These are phyloP conservation scores for Aricia agestis DNA, from an alignment of 1,140 invertebrate species.

Conservation along the genomic window DNA sequence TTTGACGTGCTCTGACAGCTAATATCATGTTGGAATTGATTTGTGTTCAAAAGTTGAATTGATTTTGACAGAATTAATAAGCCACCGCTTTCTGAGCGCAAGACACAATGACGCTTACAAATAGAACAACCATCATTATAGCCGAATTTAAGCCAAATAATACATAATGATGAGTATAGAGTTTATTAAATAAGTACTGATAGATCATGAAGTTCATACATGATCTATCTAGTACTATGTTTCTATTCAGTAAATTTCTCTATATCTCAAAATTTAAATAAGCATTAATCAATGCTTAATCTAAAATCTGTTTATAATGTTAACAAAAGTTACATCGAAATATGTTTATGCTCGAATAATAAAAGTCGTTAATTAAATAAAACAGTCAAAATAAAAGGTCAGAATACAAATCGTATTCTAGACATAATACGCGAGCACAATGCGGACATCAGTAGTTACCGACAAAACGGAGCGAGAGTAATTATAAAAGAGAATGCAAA, in stretches of 20 bases:
- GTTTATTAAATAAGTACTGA: neutral
- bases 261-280: too few species aligned
- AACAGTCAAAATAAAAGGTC: slow-evolving; percentile 13
- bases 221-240: too few species aligned
- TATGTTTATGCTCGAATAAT: neutral
- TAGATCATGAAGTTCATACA: too few species aligned
- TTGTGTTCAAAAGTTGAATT: slow-evolving; percentile 72
- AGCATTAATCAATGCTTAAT: too few species aligned
- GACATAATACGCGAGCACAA: slow-evolving; percentile 27
- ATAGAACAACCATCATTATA: slow-evolving; percentile 20
- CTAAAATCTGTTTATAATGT: too few species aligned
- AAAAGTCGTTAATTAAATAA: slow-evolving; percentile 10
- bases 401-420: slow-evolving; percentile 16
- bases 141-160: neutral
- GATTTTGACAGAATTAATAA: slow-evolving; percentile 75
- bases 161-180: neutral
- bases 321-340: too few species aligned
- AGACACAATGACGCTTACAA: slow-evolving; percentile 34
- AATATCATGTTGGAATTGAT: slow-evolving; percentile 72
- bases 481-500: slow-evolving; percentile 63
- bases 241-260: too few species aligned
- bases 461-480: slow-evolving; percentile 51
- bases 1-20: slow-evolving; percentile 71
- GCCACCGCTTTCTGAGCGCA: slow-evolving; percentile 57
- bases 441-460: slow-evolving; percentile 38